phyloP scores from a whole-genome alignment of 2,797 vertebrate species.

The Mus caroli region DNA sequence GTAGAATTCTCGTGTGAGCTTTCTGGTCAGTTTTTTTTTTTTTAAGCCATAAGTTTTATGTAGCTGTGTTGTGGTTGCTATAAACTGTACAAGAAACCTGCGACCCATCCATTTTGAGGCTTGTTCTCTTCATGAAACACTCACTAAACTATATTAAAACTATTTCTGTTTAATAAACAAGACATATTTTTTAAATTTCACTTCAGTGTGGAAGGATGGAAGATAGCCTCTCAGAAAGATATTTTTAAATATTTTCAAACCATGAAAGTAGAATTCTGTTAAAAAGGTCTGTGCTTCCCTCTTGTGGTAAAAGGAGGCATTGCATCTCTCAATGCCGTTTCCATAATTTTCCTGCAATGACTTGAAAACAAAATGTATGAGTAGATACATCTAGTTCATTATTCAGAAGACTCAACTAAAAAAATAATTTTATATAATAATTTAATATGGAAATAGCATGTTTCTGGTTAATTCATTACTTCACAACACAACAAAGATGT shows the following conservation, averaged over 20 bases:
- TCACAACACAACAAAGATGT: neutral
- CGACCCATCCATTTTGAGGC: neutral
- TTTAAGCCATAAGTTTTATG: slow-evolving; percentile 54
- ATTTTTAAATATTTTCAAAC: slow-evolving; percentile 7
- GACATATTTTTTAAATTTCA: slow-evolving; percentile 66
- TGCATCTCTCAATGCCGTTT: neutral
- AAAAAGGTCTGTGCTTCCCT: slow-evolving; percentile 79
- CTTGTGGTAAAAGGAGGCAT: slow-evolving; percentile 80
- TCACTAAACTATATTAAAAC: neutral
- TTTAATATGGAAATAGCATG: neutral
- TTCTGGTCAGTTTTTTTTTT: slow-evolving; percentile 53
- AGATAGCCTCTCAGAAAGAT: slow-evolving; percentile 24
- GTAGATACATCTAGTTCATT: neutral
- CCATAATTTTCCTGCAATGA: neutral
- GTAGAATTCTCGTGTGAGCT: slow-evolving; percentile 74
- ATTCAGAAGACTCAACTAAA: neutral
- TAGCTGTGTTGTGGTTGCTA: slow-evolving; percentile 67
- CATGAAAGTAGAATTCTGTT: neutral
- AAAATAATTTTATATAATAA: neutral
- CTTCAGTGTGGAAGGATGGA: slow-evolving; percentile 76
- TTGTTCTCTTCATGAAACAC: slow-evolving; percentile 55
- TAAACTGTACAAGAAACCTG: slow-evolving; percentile 65
- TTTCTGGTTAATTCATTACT: slow-evolving; percentile 33
- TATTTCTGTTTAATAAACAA: slow-evolving; percentile 71
- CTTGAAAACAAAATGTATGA: neutral